Evolutionary conservation across 2,888 invertebrate genomes (phyloP), one percentile per base, ranked within the genome.

Genomic region (Diarsia mendica): DNA sequence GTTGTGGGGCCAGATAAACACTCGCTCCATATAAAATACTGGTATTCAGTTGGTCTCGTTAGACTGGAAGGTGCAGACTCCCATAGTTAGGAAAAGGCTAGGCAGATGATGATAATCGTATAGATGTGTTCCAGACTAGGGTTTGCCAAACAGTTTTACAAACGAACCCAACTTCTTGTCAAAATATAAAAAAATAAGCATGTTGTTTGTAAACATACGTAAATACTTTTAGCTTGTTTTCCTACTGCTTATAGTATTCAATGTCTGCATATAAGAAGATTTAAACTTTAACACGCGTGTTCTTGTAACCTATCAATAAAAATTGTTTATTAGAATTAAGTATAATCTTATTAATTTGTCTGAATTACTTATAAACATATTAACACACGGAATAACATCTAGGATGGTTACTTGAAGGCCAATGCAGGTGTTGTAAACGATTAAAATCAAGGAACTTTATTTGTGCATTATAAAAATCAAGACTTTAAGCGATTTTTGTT

Each of bases 181-280:
- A 11, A 11, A 55, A 23, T 23, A 23, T 23, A 4, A 55, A 55
- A 55, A 55, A 55, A 15, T 23, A 55, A 55, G 2, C 23, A 23
- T 58, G 58, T 55, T 55, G 8, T 55, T 23, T 15, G 23, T 28
- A 28, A 28, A 28, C 6, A 8, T 6, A 39, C 0, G 39, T 39
- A 39, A 8, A 39, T 39, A 39, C 44, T 46, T 63, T 46, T 20
- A n/a, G 15, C 46, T n/a, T 69, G n/a, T 33, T 33, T n/a, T 33
- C 1, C 8, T 5, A 18, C n/a, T 33, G 3, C 48, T 4, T 28
- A 13, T 8, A 48, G 18, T 1, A 18, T 65, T 46, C 15, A 10
- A 23, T 63, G n/a, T 39, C 10, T 53, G n/a, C 33, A n/a, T 33
- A 28, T 53, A 67, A 67, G 67, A 67, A n/a, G 67, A 67, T 53